phyloP scores from a whole-genome alignment of 2,888 invertebrate species.

The Cetonia aurata region DNA sequence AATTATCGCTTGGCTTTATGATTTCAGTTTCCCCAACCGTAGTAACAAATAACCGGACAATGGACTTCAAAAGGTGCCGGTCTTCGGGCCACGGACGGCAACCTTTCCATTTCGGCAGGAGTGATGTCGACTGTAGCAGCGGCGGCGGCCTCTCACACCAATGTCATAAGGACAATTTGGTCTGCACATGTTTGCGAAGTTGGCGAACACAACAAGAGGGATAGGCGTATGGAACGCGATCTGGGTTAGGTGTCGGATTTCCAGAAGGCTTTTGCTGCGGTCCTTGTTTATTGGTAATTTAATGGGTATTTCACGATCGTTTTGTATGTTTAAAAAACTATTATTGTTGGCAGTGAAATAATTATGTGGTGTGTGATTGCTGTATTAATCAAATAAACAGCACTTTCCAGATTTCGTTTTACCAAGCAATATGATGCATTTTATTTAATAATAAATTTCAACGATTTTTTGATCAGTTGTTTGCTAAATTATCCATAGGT shows the following conservation, averaged over 20 bases:
- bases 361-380: no score
- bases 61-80: slow-evolving; percentile 44
- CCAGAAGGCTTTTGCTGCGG: slow-evolving; percentile 26
- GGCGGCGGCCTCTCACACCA: slow-evolving; percentile 43
- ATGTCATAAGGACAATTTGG: slow-evolving; percentile 45
- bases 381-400: no score
- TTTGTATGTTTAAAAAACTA: slow-evolving; percentile 35
- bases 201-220: slow-evolving; percentile 4
- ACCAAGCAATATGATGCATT: no score
- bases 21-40: slow-evolving; percentile 41
- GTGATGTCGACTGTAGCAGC: slow-evolving; percentile 36
- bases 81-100: slow-evolving; percentile 32
- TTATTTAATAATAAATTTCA: no score
- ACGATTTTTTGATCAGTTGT: no score
- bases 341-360: slow-evolving; percentile 5
- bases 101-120: slow-evolving; percentile 41
- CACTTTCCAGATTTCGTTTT: no score
- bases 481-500: no score
- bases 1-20: slow-evolving; percentile 44
- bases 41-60: slow-evolving; percentile 45
- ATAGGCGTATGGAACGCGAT: slow-evolving; percentile 23
- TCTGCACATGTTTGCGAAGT: slow-evolving; percentile 44
- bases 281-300: slow-evolving; percentile 37
- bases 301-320: slow-evolving; percentile 29
- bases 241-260: slow-evolving; percentile 36